Percentiles rank a stretch among this genome's conserved stretches.
phyloP scores from a whole-genome alignment of 2,888 invertebrate genomes.

The Busseola fusca region DNA sequence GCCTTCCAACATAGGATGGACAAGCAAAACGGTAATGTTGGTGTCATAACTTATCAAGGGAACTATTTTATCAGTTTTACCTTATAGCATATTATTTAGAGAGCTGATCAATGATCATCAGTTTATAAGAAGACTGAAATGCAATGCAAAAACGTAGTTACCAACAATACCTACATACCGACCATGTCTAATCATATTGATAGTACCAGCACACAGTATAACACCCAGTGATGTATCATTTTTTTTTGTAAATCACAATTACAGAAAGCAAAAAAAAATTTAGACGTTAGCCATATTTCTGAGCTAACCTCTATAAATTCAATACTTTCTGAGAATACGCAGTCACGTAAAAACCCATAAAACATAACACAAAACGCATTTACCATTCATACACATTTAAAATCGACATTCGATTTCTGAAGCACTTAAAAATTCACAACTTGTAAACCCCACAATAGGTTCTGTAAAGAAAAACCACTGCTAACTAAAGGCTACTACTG shows the following conservation, averaged over 20 bases:
- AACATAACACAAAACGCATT: conserved; percentile 36
- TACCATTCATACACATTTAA: conserved; percentile 38
- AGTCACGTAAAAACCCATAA: conserved; percentile 29
- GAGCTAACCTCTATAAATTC: conserved; percentile 1
- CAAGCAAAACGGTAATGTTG: conserved; percentile 26
- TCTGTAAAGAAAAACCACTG: conserved; percentile 73
- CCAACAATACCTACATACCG: neutral
- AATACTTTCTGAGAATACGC: conserved; percentile 24
- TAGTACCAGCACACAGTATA: too few species aligned
- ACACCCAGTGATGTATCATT: neutral
- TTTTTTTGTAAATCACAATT: neutral
- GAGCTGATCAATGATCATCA: neutral
- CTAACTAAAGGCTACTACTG: conserved; percentile 74
- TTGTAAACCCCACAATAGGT: conserved; percentile 60
- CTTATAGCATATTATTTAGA: neutral
- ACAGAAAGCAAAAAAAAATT: neutral
- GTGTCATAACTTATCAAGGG: conserved; percentile 17
- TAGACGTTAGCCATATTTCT: neutral
- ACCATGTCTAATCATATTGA: too few species aligned
- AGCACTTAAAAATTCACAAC: conserved; percentile 74
- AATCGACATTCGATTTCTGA: conserved; percentile 46
- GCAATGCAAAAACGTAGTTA: neutral
- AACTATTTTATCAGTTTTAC: conserved; percentile 2
- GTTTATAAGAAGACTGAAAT: neutral
- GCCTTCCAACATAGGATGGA: conserved; percentile 45